Evolutionary conservation across 2,888 invertebrate species (phyloP).

Genomic region (Phanerotoma sp.): DNA sequence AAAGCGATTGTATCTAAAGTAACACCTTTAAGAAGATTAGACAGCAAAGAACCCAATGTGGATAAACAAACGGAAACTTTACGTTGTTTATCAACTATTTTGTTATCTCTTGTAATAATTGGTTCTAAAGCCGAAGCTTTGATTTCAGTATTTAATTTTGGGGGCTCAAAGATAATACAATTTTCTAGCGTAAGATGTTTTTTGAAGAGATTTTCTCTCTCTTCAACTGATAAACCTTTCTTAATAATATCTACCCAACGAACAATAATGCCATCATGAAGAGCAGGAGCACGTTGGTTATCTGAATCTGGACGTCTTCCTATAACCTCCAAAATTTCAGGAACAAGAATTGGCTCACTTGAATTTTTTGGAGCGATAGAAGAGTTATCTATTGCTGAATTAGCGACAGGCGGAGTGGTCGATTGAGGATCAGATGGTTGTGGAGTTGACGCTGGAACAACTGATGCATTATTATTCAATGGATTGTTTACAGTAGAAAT

Average conservation of each 20-base stretch:
- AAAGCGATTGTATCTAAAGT: constrained; percentile 10
- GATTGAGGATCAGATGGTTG: not conserved
- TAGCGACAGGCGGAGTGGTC: not conserved
- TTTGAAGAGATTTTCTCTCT: constrained; percentile 11
- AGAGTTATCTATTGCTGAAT: not conserved
- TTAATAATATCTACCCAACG: constrained; percentile 20
- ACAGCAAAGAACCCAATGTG: constrained; percentile 18
- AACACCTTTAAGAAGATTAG: constrained; percentile 18
- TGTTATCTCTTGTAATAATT: constrained; percentile 23
- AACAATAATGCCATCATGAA: constrained; percentile 19
- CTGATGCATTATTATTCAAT: not conserved
- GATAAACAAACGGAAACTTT: constrained; percentile 25
- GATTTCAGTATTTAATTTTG: constrained; percentile 26
- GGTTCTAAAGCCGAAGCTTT: constrained; percentile 24
- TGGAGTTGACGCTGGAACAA: not conserved
- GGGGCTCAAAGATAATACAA: constrained; percentile 23
- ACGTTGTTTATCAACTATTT: constrained; percentile 26
- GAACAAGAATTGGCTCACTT: not conserved
- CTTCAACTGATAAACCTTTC: constrained; percentile 21
- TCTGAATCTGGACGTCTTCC: constrained; percentile 13
- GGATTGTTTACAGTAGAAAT: not conserved
- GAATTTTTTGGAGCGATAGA: not conserved
- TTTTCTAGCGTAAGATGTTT: constrained; percentile 28
- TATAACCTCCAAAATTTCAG: constrained; percentile 20
- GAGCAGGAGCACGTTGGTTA: constrained; percentile 11